Base-by-base conservation (phyloP, 2,888 invertebrate species). In the Lordiphosa andalusiaca region DNA sequence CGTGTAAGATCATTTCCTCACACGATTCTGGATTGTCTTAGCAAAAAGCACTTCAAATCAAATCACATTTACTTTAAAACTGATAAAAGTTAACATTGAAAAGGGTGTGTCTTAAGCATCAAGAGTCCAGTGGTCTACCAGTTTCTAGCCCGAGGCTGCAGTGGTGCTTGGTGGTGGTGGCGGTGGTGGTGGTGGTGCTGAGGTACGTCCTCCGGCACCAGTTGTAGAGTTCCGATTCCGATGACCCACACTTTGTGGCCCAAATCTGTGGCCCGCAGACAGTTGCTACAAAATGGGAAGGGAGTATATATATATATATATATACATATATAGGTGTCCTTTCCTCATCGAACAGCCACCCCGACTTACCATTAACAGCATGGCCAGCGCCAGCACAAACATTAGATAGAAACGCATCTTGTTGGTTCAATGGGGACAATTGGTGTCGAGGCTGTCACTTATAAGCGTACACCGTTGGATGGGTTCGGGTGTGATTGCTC, bases 281-380 rank as follows among this genome's bases (percentile, higher is more conserved):
- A 48, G 12, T 12, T 62, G 48, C 61, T 62, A 1, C n/a, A n/a
- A 54, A 35, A 13, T 0, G 3, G n/a, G n/a, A n/a, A n/a, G n/a
- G n/a, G n/a, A n/a, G n/a, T n/a, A n/a, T n/a, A n/a, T n/a, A n/a
- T n/a, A n/a, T n/a, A n/a, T n/a, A n/a, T n/a, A n/a, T n/a, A n/a
- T n/a, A n/a, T n/a, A n/a, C n/a, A n/a, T n/a, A n/a, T n/a, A n/a
- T n/a, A n/a, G n/a, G n/a, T n/a, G n/a, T n/a, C n/a, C n/a, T n/a
- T n/a, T n/a, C n/a, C n/a, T n/a, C n/a, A n/a, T n/a, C n/a, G n/a
- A n/a, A n/a, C n/a, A n/a, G n/a, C n/a, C n/a, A n/a, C n/a, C n/a
- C n/a, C n/a, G n/a, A 59, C 73, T 73, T 38, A 76, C 80, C 64
- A 76, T n/a, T n/a, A n/a, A 46, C n/a, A 78, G 41, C 9, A 76